Evolutionary conservation across 2,888 invertebrate species (phyloP), one percentile per base, ranked within the genome.

Genomic region (Diplazon laetatorius): DNA sequence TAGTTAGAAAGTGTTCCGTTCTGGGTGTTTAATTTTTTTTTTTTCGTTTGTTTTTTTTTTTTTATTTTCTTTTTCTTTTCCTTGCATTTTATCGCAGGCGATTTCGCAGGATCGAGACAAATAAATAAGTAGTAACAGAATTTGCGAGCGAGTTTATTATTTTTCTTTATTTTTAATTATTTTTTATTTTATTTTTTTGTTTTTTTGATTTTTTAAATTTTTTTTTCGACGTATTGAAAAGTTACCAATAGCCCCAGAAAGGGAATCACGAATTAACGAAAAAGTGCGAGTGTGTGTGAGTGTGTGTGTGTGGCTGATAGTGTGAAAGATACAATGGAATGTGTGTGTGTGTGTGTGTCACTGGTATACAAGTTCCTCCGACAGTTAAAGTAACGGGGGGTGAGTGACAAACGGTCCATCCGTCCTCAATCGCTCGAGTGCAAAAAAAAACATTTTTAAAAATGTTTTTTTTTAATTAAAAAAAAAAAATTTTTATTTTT

Each of bases 351-450:
- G 85, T 85, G 86, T 86, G 89, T 89, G 86, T 85, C 85, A 87
- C 87, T 94, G 95, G 95, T 95, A 95, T 95, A 94, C 94, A 94
- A 95, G 95, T 95, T 95, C 95, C 95, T 95, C 94, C 87, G 87
- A 88, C 88, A 88, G 89, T 89, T 87, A 87, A 84, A 85, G 83
- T 85, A 87, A 85, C 85, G 84, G 86, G n/a, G 86, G 86, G 82
- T 81, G 83, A 87, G 86, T 82, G 85, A 87, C 81, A 76, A 30
- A 76, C 73, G 85, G 84, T 80, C 81, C 80, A 76, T 82, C 77
- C 81, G 80, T 84, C 84, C 86, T 86, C 86, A 85, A 86, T 88
- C 87, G 86, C 84, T 63, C 62, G 59, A 66, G 73, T 74, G 77
- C 62, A 35, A 14, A n/a, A n/a, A n/a, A n/a, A n/a, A n/a, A n/a